phyloP scores from a whole-genome alignment of 2,797 vertebrate species.

The Semotilus atromaculatus region DNA sequence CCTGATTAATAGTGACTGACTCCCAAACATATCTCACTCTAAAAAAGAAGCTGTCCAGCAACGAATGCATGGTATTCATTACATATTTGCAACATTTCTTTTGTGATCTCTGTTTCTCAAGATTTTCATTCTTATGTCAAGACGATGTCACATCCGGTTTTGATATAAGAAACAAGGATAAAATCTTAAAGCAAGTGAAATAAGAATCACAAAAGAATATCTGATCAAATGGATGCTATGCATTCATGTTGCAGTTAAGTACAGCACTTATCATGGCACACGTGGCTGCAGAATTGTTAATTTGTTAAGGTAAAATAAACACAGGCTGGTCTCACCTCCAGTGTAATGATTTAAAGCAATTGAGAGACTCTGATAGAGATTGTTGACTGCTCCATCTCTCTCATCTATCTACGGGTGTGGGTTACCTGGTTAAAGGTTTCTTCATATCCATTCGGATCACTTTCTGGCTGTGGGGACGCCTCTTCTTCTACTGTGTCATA shows the following conservation, averaged over 20 bases:
- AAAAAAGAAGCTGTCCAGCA: conserved; percentile 52
- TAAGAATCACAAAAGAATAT: conserved; percentile 62
- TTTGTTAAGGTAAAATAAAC: conserved; percentile 57
- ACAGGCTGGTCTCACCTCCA: conserved; percentile 76
- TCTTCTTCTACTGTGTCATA: conserved; percentile 77
- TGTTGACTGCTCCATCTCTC: conserved; percentile 16
- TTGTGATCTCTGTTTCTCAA: conserved; percentile 63
- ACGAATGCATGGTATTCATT: conserved; percentile 69
- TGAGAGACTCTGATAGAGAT: not conserved
- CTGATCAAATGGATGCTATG: conserved; percentile 66
- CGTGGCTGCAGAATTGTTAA: conserved; percentile 55
- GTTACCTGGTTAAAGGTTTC: conserved; percentile 76
- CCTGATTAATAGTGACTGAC: not conserved
- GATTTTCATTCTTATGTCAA: conserved; percentile 69
- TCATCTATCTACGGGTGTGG: conserved; percentile 54
- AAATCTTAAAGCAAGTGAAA: conserved; percentile 66
- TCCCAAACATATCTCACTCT: not conserved
- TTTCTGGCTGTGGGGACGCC: conserved; percentile 73
- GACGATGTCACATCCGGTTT: conserved; percentile 46
- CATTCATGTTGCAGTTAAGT: conserved; percentile 59
- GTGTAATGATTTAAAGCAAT: not conserved
- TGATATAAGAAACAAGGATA: conserved; percentile 65
- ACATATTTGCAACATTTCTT: conserved; percentile 55
- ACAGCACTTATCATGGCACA: conserved; percentile 57
- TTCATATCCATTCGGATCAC: conserved; percentile 79